phyloP scores from a whole-genome alignment of 2,797 vertebrate species.

The Phataginus tetradactyla region DNA sequence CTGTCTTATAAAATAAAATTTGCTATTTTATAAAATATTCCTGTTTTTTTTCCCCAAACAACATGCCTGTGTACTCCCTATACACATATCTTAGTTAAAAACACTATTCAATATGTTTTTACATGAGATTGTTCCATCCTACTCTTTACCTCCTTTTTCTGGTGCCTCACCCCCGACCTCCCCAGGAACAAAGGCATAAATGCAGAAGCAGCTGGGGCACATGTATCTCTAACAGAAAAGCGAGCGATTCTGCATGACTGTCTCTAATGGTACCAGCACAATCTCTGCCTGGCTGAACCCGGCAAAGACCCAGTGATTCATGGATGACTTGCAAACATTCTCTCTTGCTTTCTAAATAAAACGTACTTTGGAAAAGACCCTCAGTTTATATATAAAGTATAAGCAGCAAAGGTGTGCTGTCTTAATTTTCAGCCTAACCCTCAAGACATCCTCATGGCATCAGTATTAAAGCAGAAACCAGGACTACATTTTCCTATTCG shows the following conservation, averaged over 20 bases:
- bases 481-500: slow-evolving; percentile 91
- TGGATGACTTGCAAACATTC: slow-evolving; percentile 49
- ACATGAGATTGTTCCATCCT: neutral
- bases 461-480: slow-evolving; percentile 91
- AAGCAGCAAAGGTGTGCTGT: slow-evolving; percentile 90
- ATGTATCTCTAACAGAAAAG: slow-evolving; percentile 45
- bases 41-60: slow-evolving; percentile 28
- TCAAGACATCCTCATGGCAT: slow-evolving; percentile 87
- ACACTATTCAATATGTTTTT: neutral
- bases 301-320: slow-evolving; percentile 37
- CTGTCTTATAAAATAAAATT: neutral
- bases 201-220: neutral
- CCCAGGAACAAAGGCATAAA: slow-evolving; percentile 61
- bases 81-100: neutral
- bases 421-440: slow-evolving; percentile 91
- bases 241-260: neutral
- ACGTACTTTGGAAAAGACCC: slow-evolving; percentile 22
- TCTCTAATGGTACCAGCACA: slow-evolving; percentile 36
- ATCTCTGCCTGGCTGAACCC: slow-evolving; percentile 62
- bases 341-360: slow-evolving; percentile 20
- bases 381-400: slow-evolving; percentile 82
- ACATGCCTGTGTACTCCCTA: neutral
- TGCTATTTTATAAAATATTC: slow-evolving; percentile 32
- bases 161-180: neutral
- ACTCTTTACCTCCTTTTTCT: neutral